phyloP scores from a whole-genome alignment of 2,113 vertebrate genomes.

The Apteryx mantelli region DNA sequence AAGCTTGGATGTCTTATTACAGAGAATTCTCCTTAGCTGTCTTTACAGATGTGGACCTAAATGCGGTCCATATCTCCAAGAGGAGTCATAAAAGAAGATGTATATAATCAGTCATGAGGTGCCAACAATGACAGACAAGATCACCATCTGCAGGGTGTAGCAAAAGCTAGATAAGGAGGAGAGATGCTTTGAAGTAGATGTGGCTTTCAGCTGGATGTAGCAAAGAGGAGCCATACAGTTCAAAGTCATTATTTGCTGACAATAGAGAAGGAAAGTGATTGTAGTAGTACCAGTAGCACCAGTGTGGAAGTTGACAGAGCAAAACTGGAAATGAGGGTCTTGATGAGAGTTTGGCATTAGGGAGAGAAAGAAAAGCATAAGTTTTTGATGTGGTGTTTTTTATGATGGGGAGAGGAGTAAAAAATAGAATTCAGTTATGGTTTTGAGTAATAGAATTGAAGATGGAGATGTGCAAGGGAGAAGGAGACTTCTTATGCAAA shows the following conservation, averaged over 20 bases:
- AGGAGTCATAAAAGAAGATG: not conserved
- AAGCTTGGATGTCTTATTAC: not conserved
- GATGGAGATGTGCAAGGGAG: not conserved
- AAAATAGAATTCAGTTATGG: not conserved
- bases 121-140: not conserved
- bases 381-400: not conserved
- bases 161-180: not conserved
- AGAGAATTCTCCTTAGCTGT: not conserved
- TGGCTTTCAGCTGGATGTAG: not conserved
- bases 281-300: not conserved
- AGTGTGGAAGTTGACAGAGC: not conserved
- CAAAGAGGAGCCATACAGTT: not conserved
- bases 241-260: not conserved
- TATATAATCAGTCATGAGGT: not conserved
- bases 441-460: not conserved
- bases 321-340: not conserved
- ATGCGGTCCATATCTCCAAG: not conserved
- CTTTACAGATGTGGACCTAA: not conserved
- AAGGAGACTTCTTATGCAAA: not conserved
- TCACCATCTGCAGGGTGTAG: not conserved
- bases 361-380: not conserved
- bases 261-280: not conserved
- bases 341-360: not conserved
- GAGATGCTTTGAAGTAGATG: not conserved
- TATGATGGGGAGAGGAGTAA: not conserved